Conservation (phyloP, 2,797 vertebrate species). For the Halcyon smyrnensis region DNA sequence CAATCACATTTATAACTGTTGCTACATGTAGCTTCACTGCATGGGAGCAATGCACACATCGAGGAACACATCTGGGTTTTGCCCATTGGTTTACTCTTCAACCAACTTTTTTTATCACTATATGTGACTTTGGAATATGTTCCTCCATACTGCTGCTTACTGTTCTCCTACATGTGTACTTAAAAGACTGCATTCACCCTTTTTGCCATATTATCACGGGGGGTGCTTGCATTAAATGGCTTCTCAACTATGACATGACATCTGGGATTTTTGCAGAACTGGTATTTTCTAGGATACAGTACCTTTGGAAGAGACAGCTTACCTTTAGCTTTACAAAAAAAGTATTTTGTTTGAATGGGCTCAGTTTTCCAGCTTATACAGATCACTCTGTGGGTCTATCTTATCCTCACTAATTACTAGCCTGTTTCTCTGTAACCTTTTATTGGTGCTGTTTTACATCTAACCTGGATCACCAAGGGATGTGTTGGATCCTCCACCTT, state of each 20-base stretch:
- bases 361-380: not conserved
- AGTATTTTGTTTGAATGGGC: not conserved
- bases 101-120: not conserved
- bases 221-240: not conserved
- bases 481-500: not conserved
- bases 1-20: not conserved
- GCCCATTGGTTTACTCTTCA: not conserved
- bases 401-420: not conserved
- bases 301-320: not conserved
- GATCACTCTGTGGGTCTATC: not conserved
- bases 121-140: not conserved
- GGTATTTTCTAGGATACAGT: not conserved
- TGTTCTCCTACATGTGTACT: not conserved
- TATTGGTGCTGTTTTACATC: not conserved
- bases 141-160: not conserved
- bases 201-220: not conserved
- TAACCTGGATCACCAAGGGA: not conserved
- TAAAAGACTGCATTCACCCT: not conserved
- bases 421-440: not conserved
- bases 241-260: not conserved
- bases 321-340: not conserved
- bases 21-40: not conserved
- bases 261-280: not conserved
- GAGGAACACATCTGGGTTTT: not conserved
- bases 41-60: not conserved